phyloP scores from a whole-genome alignment of 2,113 vertebrate species.

The Sylvilagus bachmani region DNA sequence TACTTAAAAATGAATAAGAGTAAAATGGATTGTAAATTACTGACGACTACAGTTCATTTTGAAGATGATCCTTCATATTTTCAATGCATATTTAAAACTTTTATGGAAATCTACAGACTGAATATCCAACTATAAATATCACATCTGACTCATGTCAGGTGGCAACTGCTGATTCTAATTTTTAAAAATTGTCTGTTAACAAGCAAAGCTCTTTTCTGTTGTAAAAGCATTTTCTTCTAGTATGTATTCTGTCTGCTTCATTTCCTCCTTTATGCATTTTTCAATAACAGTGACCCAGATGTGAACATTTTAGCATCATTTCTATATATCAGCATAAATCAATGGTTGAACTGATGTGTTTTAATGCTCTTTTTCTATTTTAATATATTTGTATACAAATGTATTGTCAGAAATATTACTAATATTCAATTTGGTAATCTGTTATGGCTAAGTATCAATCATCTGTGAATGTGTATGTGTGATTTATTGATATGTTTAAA shows the following conservation, averaged over 20 bases:
- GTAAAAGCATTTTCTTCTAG: constrained; percentile 61
- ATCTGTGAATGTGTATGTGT: background rate
- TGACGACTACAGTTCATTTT: constrained; percentile 43
- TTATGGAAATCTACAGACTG: constrained; percentile 45
- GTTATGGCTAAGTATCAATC: background rate
- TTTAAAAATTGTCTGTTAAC: constrained; percentile 65
- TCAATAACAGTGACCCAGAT: constrained; percentile 46
- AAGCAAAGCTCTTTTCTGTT: constrained; percentile 69
- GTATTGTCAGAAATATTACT: background rate
- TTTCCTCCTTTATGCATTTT: constrained; percentile 52
- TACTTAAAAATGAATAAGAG: constrained; percentile 64
- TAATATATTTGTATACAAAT: background rate
- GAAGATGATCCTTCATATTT: constrained; percentile 51
- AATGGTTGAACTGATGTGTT: constrained; percentile 18
- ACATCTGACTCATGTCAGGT: background rate
- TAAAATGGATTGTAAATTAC: constrained; percentile 67
- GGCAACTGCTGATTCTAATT: constrained; percentile 24
- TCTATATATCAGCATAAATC: constrained; percentile 34
- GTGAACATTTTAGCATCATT: constrained; percentile 37
- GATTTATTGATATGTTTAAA: constrained; percentile 5
- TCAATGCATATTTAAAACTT: constrained; percentile 64
- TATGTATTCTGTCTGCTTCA: background rate
- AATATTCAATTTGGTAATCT: background rate
- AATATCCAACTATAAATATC: constrained; percentile 60
- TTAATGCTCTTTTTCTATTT: background rate